A percentile compares a stretch with the other conserved stretches of the same genome.
Evolutionary conservation across 2,888 invertebrate species (phyloP).

Genomic region (Saturnia japonica): DNA sequence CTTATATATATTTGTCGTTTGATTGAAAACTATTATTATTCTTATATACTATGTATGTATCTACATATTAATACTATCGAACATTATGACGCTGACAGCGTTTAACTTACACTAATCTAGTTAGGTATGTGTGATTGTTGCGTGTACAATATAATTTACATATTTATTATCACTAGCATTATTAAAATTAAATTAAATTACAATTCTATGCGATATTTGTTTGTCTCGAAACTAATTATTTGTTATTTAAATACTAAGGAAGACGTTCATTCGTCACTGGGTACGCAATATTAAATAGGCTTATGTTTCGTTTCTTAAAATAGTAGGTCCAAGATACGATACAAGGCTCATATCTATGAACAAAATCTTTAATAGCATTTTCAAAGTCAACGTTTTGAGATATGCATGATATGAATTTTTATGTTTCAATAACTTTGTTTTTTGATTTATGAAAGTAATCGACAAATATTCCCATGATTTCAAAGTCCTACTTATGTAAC

Average conservation of each 20-base stretch:
- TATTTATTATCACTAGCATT: background rate
- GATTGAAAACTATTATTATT: background rate
- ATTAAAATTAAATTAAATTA: constrained; percentile 7
- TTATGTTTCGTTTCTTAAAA: background rate
- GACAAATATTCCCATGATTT: background rate
- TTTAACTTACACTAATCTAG: background rate
- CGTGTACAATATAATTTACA: background rate
- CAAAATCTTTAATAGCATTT: constrained; percentile 3
- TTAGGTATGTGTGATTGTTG: background rate
- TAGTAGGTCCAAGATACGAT: background rate
- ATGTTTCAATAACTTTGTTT: background rate
- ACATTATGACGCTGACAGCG: background rate
- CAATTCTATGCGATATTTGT: background rate
- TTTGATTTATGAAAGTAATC: background rate
- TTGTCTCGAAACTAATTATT: constrained; percentile 1
- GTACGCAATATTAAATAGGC: background rate
- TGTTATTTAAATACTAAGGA: constrained; percentile 14
- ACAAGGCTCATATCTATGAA: background rate
- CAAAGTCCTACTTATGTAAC: background rate
- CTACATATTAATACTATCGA: background rate
- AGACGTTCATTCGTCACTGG: constrained; percentile 10
- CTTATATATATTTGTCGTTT: background rate
- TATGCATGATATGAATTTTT: background rate
- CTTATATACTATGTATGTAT: background rate
- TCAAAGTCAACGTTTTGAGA: background rate